Percentiles rank a stretch among this genome's conserved stretches.
Evolutionary conservation across 1,140 invertebrate species (phyloP).

Genomic region (Philotrypesis tridentata): DNA sequence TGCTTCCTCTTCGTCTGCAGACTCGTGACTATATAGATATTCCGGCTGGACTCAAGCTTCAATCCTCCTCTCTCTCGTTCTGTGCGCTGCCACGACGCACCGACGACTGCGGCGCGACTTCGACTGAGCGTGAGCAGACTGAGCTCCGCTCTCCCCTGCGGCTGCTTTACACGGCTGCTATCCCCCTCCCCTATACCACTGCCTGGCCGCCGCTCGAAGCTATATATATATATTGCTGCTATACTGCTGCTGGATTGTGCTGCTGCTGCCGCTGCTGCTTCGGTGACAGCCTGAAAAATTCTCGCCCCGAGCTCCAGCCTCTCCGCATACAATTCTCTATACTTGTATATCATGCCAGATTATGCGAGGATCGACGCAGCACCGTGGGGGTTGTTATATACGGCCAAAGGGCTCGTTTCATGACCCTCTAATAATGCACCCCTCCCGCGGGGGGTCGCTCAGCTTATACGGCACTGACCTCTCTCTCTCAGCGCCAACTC

Average conservation of each 20-base stretch:
- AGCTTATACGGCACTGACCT: not conserved
- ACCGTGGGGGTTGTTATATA: not conserved
- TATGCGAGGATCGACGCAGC: too few species aligned
- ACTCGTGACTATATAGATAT: not conserved
- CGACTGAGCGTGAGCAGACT: too few species aligned
- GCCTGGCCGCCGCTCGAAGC: not conserved
- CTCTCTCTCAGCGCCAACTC: not conserved
- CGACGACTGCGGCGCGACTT: conserved; percentile 4
- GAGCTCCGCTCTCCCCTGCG: not conserved
- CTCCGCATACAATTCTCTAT: not conserved
- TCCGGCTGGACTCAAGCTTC: not conserved
- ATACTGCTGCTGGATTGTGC: too few species aligned
- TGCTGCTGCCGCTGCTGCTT: too few species aligned
- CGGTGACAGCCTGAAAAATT: not conserved
- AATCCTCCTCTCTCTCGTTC: not conserved
- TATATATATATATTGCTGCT: too few species aligned
- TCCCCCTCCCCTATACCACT: not conserved
- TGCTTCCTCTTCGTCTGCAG: not conserved
- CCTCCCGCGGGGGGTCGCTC: not conserved
- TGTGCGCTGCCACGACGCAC: not conserved
- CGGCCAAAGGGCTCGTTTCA: not conserved
- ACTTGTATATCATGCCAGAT: not conserved
- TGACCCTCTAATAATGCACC: not conserved
- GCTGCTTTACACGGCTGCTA: not conserved
- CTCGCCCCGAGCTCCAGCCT: too few species aligned